phyloP scores from a whole-genome alignment of 2,888 invertebrate species.

The Ichneumon xanthorius region DNA sequence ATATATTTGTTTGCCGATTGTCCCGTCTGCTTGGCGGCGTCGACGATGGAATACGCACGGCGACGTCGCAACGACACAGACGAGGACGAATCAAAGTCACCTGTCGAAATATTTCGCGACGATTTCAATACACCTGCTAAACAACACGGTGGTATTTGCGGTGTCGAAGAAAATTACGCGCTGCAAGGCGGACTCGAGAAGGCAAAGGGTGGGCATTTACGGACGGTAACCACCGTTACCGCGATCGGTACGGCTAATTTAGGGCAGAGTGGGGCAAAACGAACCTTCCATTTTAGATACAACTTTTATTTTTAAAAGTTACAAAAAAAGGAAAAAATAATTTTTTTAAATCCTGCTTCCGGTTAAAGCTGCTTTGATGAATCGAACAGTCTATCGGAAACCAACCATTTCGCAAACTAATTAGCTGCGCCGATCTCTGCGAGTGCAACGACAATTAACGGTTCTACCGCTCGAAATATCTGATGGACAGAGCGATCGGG shows the following conservation, averaged over 20 bases:
- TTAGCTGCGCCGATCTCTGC: not conserved
- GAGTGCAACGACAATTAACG: not conserved
- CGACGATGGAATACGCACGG: slow-evolving; percentile 34
- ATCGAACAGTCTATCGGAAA: not conserved
- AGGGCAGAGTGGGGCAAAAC: not conserved
- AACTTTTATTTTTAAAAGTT: not conserved
- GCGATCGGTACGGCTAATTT: not conserved
- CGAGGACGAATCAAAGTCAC: slow-evolving; percentile 78
- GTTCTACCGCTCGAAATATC: not conserved
- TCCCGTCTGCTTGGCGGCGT: slow-evolving; percentile 69
- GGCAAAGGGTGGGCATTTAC: not conserved
- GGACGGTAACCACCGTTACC: not conserved
- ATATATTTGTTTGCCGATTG: slow-evolving; percentile 77
- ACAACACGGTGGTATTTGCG: not conserved
- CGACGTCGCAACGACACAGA: slow-evolving; percentile 46
- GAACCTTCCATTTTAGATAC: not conserved
- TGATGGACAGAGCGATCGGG: not conserved
- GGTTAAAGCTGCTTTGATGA: too few relatives aligned
- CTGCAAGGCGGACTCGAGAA: not conserved
- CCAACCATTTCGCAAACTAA: not conserved
- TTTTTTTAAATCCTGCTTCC: not conserved
- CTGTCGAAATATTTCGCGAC: slow-evolving; percentile 47
- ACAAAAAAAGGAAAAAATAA: too few relatives aligned
- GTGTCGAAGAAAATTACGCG: not conserved
- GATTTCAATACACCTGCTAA: slow-evolving; percentile 33